Evolutionary conservation across 2,113 vertebrate genomes (phyloP).

Genomic region (Patagioenas fasciata): DNA sequence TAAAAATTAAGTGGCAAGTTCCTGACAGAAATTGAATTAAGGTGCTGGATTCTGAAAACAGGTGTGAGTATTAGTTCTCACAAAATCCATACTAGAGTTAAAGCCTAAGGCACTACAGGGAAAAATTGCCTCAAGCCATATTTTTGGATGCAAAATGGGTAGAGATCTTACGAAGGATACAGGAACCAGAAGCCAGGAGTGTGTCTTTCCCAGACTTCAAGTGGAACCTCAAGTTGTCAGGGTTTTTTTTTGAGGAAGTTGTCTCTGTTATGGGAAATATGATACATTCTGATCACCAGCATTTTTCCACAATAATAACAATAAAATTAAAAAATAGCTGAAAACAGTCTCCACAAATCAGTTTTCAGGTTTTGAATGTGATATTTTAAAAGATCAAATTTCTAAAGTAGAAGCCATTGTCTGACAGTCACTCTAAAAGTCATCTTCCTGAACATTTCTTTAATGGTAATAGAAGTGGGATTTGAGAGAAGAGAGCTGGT

Average conservation of each 20-base stretch:
- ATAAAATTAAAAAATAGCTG: not conserved
- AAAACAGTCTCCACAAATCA: not conserved
- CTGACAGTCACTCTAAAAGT: not conserved
- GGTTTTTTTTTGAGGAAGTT: not conserved
- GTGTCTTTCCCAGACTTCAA: not conserved
- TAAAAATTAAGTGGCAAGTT: not conserved
- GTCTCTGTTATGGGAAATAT: not conserved
- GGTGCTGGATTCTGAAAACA: not conserved
- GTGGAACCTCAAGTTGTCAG: not conserved
- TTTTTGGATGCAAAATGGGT: not conserved
- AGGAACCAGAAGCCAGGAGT: not conserved
- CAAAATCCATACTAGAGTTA: not conserved
- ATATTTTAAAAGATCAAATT: not conserved
- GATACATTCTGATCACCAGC: not conserved
- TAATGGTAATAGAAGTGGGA: not conserved
- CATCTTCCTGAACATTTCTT: not conserved
- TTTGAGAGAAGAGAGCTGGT: not conserved
- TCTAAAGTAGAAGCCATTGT: not conserved
- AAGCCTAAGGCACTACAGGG: not conserved
- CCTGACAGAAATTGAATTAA: not conserved
- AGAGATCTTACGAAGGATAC: not conserved
- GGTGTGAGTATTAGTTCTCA: not conserved
- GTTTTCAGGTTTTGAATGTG: not conserved
- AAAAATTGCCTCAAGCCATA: not conserved
- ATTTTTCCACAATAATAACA: not conserved